Evolutionary conservation across 2,888 invertebrate genomes (phyloP).

Genomic region (Cosmorhoe ocellata): DNA sequence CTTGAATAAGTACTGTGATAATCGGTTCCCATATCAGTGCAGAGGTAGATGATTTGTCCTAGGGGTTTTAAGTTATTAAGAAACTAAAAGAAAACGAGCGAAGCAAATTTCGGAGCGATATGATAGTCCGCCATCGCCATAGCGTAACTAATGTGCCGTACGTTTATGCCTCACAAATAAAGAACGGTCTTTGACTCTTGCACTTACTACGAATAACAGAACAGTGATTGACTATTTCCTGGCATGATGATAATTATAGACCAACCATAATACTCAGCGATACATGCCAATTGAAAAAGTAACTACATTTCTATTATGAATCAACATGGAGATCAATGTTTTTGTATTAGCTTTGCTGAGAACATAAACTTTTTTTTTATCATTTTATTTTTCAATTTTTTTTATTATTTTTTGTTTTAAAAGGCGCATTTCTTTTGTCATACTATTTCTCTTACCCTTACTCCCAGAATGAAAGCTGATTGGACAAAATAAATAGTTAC

Average conservation of each 20-base stretch:
- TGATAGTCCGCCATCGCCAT: conserved; percentile 50
- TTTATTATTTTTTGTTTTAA: too few relatives aligned
- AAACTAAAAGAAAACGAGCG: conserved; percentile 41
- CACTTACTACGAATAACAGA: conserved; percentile 50
- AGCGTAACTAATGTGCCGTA: conserved; percentile 63
- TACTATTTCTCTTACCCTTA: too few relatives aligned
- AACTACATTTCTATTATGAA: conserved; percentile 44
- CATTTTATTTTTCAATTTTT: too few relatives aligned
- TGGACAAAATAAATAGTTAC: too few relatives aligned
- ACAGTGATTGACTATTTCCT: conserved; percentile 61
- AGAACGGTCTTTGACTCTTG: conserved; percentile 66
- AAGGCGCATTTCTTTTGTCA: too few relatives aligned
- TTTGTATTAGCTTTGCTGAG: conserved; percentile 38
- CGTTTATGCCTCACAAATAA: conserved; percentile 53
- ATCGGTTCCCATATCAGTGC: conserved; percentile 31
- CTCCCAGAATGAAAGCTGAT: too few relatives aligned
- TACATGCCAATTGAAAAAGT: conserved; percentile 48
- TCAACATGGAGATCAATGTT: conserved; percentile 44
- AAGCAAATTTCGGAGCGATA: conserved; percentile 33
- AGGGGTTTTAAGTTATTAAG: conserved; percentile 20
- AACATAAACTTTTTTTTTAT: conserved; percentile 29
- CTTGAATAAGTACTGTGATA: conserved; percentile 28
- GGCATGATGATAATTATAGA: conserved; percentile 48
- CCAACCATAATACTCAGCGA: conserved; percentile 43
- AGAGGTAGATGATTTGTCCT: conserved; percentile 16